Conservation (phyloP, 2,113 vertebrate species). For the Uria lomvia region DNA sequence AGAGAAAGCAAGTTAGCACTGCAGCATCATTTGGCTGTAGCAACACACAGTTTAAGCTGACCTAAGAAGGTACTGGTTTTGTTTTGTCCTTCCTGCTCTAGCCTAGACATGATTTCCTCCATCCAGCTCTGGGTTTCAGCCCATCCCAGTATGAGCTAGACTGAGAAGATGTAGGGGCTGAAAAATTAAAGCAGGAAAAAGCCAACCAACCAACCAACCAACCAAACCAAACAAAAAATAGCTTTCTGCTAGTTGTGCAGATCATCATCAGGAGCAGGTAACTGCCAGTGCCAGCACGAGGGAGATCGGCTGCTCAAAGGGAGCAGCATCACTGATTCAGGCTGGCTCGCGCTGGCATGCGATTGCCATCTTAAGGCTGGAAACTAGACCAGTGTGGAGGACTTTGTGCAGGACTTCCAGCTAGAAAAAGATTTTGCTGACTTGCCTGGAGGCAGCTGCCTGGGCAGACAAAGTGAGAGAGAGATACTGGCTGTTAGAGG, state of each 20-base stretch:
- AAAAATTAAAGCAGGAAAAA: neutral
- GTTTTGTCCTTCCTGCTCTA: neutral
- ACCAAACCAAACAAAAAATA: neutral
- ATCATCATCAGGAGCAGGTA: neutral
- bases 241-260: neutral
- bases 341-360: accelerated
- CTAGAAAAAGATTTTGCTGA: neutral
- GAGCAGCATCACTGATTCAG: neutral
- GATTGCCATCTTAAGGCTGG: neutral
- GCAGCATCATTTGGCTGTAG: neutral
- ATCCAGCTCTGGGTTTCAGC: neutral
- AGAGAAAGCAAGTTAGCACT: neutral
- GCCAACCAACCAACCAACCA: neutral
- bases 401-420: neutral
- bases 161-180: neutral
- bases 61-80: neutral
- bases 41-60: neutral
- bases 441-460: neutral
- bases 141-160: neutral
- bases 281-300: neutral
- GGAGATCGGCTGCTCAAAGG: accelerated
- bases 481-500: neutral
- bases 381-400: neutral
- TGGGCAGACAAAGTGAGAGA: neutral
- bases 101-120: neutral